Percentiles rank a stretch among this genome's conserved stretches.
Evolutionary conservation across 2,113 vertebrate species (phyloP).

Genomic region (Istiophorus platypterus): DNA sequence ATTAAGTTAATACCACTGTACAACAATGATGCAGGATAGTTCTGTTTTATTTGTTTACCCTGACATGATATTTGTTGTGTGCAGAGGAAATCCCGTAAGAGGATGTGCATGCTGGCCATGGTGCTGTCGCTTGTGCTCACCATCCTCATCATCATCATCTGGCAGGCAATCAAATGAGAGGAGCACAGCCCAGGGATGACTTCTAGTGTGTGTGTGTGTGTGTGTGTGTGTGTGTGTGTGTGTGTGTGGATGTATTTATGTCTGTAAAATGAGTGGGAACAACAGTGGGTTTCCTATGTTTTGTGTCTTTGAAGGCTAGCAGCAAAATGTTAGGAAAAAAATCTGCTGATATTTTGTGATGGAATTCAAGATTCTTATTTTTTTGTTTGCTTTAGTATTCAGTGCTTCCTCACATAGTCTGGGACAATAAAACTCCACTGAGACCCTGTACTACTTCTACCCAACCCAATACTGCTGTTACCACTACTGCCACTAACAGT

Average conservation of each 20-base stretch:
- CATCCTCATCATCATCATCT: slow-evolving; percentile 88
- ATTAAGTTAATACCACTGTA: not conserved
- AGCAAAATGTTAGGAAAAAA: slow-evolving; percentile 2
- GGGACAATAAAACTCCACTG: not conserved
- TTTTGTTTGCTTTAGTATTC: not conserved
- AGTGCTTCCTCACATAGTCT: not conserved
- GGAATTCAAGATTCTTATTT: not conserved
- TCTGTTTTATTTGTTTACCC: too few relatives aligned
- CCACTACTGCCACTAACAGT: not conserved
- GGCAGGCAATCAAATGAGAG: slow-evolving; percentile 82
- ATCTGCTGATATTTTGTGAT: slow-evolving; percentile 2
- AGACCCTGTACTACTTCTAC: not conserved
- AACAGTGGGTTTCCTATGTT: not conserved
- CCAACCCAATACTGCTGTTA: not conserved
- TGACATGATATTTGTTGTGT: slow-evolving; percentile 24
- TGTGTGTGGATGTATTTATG: slow-evolving; percentile 15
- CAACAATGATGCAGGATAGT: not conserved
- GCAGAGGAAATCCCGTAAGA: slow-evolving; percentile 95
- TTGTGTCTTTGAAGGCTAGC: not conserved
- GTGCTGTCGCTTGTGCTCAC: slow-evolving; percentile 84
- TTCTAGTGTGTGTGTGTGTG: slow-evolving; percentile 29
- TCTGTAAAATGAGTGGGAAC: not conserved
- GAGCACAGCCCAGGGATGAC: slow-evolving; percentile 47
- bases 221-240: slow-evolving; percentile 25
- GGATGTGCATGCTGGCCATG: slow-evolving; percentile 91